A percentile compares a stretch with the other conserved stretches of the same genome.
phyloP scores from a whole-genome alignment of 1,140 invertebrate species.

The Sinonovacula constricta region DNA sequence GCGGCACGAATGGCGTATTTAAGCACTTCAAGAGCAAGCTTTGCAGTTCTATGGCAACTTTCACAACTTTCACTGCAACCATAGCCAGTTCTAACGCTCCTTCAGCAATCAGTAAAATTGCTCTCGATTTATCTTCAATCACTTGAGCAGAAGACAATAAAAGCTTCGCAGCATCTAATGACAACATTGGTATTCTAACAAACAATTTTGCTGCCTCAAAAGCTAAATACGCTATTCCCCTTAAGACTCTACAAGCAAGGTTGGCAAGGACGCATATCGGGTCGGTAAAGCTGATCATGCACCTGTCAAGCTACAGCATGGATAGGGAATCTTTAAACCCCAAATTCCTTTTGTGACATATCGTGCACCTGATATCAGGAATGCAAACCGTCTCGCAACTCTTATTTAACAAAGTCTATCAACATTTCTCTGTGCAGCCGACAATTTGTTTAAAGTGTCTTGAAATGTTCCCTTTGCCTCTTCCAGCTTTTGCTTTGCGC shows the following conservation, averaged over 20 bases:
- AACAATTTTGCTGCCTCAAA: slow-evolving; percentile 43
- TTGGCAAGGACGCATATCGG: slow-evolving; percentile 35
- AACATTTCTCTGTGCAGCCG: slow-evolving; percentile 41
- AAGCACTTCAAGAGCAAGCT: slow-evolving; percentile 37
- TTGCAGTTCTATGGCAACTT: slow-evolving; percentile 26
- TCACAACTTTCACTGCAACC: slow-evolving; percentile 43
- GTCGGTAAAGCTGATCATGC: slow-evolving; percentile 51
- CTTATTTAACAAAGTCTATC: slow-evolving; percentile 51
- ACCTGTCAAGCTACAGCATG: slow-evolving; percentile 43
- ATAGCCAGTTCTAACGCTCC: slow-evolving; percentile 40
- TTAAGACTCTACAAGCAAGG: slow-evolving; percentile 32
- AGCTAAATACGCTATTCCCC: slow-evolving; percentile 25
- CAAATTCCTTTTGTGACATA: slow-evolving; percentile 16
- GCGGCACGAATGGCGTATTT: slow-evolving; percentile 36
- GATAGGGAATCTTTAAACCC: slow-evolving; percentile 13
- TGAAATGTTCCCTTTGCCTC: slow-evolving; percentile 45
- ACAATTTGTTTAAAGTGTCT: slow-evolving; percentile 28
- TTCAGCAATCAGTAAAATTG: slow-evolving; percentile 46
- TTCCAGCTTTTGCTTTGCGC: slow-evolving; percentile 49
- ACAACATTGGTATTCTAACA: slow-evolving; percentile 30
- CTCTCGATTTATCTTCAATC: slow-evolving; percentile 52
- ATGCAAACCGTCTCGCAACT: slow-evolving; percentile 50
- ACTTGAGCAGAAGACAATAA: slow-evolving; percentile 34
- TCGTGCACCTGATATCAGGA: slow-evolving; percentile 45
- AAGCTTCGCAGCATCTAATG: slow-evolving; percentile 40